phyloP scores from a whole-genome alignment of 2,888 invertebrate species.

The Lasioglossum morio region DNA sequence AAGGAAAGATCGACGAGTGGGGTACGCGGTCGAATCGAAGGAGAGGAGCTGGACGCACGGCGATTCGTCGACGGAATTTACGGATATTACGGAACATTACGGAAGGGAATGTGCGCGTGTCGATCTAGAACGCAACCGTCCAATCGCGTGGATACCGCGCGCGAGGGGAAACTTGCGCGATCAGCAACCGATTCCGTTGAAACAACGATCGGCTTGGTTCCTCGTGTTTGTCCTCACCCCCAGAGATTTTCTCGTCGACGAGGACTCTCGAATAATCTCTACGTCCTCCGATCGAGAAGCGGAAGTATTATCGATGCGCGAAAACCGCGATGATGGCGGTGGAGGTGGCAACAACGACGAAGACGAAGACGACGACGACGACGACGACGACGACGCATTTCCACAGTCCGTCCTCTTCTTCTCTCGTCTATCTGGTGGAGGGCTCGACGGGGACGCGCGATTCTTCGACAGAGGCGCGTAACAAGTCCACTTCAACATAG shows the following conservation, averaged over 20 bases:
- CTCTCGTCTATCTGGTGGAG: slow-evolving; percentile 39
- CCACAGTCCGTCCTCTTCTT: slow-evolving; percentile 43
- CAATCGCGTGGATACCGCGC: neutral
- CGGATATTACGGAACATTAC: neutral
- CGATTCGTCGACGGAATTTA: slow-evolving; percentile 1
- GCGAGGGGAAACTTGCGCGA: neutral
- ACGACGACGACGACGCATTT: slow-evolving; percentile 19
- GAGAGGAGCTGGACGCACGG: neutral
- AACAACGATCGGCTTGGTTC: neutral
- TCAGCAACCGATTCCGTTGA: neutral
- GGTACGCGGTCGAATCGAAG: neutral
- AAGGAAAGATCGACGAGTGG: neutral
- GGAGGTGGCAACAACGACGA: neutral
- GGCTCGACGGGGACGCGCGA: slow-evolving; percentile 66
- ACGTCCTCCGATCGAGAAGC: slow-evolving; percentile 31
- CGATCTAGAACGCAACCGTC: neutral
- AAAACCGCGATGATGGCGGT: slow-evolving; percentile 19
- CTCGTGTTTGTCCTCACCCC: slow-evolving; percentile 61
- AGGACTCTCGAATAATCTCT: slow-evolving; percentile 37
- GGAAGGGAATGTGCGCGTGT: neutral
- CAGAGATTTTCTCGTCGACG: slow-evolving; percentile 39
- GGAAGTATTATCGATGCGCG: slow-evolving; percentile 31
- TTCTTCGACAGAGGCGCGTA: slow-evolving; percentile 78
- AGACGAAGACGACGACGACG: neutral
- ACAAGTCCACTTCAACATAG: slow-evolving; percentile 83